Evolutionary conservation across 2,113 vertebrate genomes (phyloP).

Genomic region (Octodon degus): DNA sequence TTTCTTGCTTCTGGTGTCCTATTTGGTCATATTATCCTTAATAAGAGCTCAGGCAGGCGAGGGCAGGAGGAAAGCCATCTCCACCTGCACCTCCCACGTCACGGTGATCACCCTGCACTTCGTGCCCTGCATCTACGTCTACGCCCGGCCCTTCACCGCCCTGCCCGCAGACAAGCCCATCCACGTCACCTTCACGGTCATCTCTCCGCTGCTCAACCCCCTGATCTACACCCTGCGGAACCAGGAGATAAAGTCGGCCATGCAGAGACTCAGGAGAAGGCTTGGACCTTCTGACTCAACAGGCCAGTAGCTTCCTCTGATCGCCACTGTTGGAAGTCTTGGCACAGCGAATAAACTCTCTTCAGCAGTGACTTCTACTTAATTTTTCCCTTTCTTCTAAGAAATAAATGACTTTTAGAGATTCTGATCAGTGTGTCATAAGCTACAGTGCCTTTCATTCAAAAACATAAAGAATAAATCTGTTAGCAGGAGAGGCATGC

Average conservation of each 20-base stretch:
- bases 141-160: conserved; percentile 72
- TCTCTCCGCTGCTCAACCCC: no score
- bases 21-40: conserved; percentile 52
- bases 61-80: conserved; percentile 61
- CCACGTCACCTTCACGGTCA: no score
- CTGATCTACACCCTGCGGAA: no score
- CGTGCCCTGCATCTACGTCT: conserved; percentile 76
- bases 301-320: not conserved
- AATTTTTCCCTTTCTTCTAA: not conserved
- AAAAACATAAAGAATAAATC: not conserved
- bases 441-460: no score
- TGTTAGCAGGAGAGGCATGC: not conserved
- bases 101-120: conserved; percentile 70
- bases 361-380: not conserved
- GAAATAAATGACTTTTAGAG: not conserved
- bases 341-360: not conserved
- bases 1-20: conserved; percentile 75
- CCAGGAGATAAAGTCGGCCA: conserved; percentile 77
- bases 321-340: not conserved
- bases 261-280: conserved; percentile 42
- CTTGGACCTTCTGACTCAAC: not conserved
- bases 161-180: no score
- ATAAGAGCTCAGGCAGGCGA: conserved; percentile 44
- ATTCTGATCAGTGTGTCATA: no score
- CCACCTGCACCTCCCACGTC: conserved; percentile 69